A percentile compares a stretch with the other conserved stretches of the same genome.
Evolutionary conservation across 2,888 invertebrate species (phyloP).

Genomic region (Meteorus colon): DNA sequence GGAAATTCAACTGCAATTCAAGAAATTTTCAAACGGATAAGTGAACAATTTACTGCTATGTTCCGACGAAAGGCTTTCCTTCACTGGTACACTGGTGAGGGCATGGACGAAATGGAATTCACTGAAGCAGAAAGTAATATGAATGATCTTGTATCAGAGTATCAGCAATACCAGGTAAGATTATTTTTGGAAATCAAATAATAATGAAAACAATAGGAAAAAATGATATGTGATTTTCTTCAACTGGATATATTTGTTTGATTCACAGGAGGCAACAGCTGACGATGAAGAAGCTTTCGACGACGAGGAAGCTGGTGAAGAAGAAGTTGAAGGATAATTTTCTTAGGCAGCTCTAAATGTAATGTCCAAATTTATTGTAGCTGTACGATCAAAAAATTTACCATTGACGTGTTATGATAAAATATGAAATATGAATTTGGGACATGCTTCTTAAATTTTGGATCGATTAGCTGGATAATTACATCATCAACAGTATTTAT

Average conservation of each 20-base stretch:
- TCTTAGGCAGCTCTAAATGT: background rate
- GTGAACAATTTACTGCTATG: constrained; percentile 93
- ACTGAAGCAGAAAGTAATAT: constrained; percentile 97
- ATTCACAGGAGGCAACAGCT: constrained; percentile 51
- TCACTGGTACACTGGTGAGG: constrained; percentile 98
- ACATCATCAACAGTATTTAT: constrained; percentile 1
- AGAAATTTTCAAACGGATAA: constrained; percentile 91
- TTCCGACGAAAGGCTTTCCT: constrained; percentile 97
- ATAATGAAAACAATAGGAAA: background rate
- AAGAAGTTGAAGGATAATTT: constrained; percentile 48
- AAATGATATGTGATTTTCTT: background rate
- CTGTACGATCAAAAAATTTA: background rate
- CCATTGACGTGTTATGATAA: background rate
- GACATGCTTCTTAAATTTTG: background rate
- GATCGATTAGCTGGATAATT: constrained; percentile 17
- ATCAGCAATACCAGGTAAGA: constrained; percentile 90
- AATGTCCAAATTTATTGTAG: constrained; percentile 15
- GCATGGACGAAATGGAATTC: constrained; percentile 98
- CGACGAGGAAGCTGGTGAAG: constrained; percentile 50
- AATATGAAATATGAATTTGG: background rate
- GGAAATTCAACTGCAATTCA: constrained; percentile 92
- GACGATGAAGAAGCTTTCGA: constrained; percentile 54
- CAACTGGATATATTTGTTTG: background rate
- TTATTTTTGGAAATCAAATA: background rate
- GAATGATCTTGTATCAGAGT: constrained; percentile 92